Evolutionary conservation across 2,888 invertebrate species (phyloP).

Genomic region (Ypsolopha sequella): DNA sequence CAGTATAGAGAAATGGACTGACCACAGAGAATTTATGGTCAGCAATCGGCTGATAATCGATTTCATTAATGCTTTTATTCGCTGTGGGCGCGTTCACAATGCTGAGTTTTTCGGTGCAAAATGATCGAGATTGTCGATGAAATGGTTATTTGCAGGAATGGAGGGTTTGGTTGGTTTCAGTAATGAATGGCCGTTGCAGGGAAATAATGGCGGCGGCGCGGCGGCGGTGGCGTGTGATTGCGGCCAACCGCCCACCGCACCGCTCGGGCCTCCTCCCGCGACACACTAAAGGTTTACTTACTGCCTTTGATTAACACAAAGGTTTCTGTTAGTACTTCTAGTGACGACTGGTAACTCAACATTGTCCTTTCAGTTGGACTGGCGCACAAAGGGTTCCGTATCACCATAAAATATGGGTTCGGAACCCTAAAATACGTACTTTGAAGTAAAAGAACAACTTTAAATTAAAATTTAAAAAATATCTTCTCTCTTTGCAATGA

Average conservation of each 20-base stretch:
- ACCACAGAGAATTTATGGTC: constrained; percentile 26
- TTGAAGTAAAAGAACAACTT: too few species aligned
- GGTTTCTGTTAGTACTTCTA: too few species aligned
- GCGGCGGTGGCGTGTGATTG: constrained; percentile 17
- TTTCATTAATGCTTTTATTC: constrained; percentile 41
- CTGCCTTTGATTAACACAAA: too few species aligned
- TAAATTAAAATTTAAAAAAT: too few species aligned
- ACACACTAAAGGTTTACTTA: too few species aligned
- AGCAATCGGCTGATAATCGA: constrained; percentile 38
- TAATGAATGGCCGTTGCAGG: constrained; percentile 27
- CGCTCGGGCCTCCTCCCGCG: too few species aligned
- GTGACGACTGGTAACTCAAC: too few species aligned
- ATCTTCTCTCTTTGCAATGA: too few species aligned
- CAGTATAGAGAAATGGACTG: constrained; percentile 13
- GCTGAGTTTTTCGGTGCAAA: constrained; percentile 27
- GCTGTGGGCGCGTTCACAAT: constrained; percentile 17
- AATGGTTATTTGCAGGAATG: not conserved
- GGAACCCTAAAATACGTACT: too few species aligned
- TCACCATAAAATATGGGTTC: too few species aligned
- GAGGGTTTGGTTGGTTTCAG: constrained; percentile 8
- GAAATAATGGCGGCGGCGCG: constrained; percentile 20
- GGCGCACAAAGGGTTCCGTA: too few species aligned
- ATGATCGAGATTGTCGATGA: constrained; percentile 11
- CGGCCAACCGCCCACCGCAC: constrained; percentile 11
- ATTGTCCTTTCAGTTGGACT: too few species aligned